Base-by-base conservation (phyloP, 2,888 invertebrate genomes). In the Portevinia maculata region DNA sequence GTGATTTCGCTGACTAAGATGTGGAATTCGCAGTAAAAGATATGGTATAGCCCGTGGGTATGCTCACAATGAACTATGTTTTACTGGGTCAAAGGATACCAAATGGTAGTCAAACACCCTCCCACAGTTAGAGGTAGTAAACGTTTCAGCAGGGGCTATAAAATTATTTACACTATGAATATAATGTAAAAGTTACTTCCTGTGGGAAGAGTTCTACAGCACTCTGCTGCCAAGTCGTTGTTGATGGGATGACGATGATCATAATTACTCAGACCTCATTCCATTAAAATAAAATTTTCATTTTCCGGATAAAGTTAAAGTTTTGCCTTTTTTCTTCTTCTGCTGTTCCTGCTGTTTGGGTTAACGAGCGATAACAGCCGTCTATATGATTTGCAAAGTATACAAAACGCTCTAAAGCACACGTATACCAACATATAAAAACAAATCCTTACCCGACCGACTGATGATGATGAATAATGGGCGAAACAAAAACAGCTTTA, bases 151-250 rank as follows among this genome's bases (percentile, higher is more conserved):
- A 34, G 15, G 62, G 17, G 71, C 62, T 71, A 62, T 71, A 71
- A 74, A 74, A 74, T 57, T 59, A 65, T 65, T 74, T 74, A 57
- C 74, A 74, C 52, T 59, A 65, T 32, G 74, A 65, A 59, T 74
- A 65, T 74, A 65, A 65, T 50, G 57, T 50, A 37, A 59, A 59
- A 74, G 57, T 59, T 59, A 41, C 57, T 41, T 32, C 3, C 19
- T 9, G 5, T n/a, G 34, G 34, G 3, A 32, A 44, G 46, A 53
- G 53, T 30, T 32, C 21, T 30, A 32, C 41, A 15, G 28, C 37
- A 24, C 28, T 48, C 50, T 11, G 15, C 21, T 50, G 48, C 39
- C 17, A 15, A 44, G 32, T 24, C 3, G 24, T 24, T 24, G 17
- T 28, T 17, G 34, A 30, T 19, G 24, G 34, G 41, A 21, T 57